A percentile compares a stretch with the other conserved stretches of the same genome.
These are phyloP conservation scores for Scomberomorus guttatus DNA, from an alignment of 2,797 vertebrate species.

Conservation along the genomic window DNA sequence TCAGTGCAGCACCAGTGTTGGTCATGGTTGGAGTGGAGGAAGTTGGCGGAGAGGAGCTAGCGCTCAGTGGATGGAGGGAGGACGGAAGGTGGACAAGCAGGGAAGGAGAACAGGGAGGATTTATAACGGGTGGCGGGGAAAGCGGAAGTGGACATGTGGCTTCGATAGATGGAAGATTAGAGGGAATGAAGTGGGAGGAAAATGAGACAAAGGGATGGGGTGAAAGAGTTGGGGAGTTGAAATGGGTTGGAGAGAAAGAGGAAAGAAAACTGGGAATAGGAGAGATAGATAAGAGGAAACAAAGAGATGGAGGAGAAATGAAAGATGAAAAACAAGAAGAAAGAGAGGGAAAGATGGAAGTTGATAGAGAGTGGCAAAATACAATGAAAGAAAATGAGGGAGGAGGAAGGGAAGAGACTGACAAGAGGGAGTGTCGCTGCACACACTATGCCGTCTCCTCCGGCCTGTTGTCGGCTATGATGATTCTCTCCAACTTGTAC, in stretches of 20 bases:
- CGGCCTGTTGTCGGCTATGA: slow-evolving; percentile 85
- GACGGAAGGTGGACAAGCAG: slow-evolving; percentile 34
- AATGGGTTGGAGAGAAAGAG: slow-evolving; percentile 26
- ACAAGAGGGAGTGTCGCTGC: slow-evolving; percentile 82
- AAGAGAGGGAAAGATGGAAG: slow-evolving; percentile 42
- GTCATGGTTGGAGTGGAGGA: slow-evolving; percentile 86
- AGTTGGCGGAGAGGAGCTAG: slow-evolving; percentile 62
- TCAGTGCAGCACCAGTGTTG: slow-evolving; percentile 84
- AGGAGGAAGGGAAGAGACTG: slow-evolving; percentile 57
- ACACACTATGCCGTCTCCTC: slow-evolving; percentile 79
- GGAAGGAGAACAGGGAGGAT: slow-evolving; percentile 43
- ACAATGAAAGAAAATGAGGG: slow-evolving; percentile 78
- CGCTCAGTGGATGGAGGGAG: slow-evolving; percentile 54
- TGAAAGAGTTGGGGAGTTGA: slow-evolving; percentile 17
- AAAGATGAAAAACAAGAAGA: slow-evolving; percentile 50
- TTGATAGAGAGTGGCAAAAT: slow-evolving; percentile 41
- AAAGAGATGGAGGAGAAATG: slow-evolving; percentile 50
- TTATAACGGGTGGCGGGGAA: slow-evolving; percentile 43
- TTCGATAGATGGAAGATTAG: slow-evolving; percentile 18
- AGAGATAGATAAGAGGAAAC: slow-evolving; percentile 31
- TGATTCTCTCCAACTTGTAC: slow-evolving; percentile 88
- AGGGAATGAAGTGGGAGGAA: slow-evolving; percentile 41
- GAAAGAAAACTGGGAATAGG: slow-evolving; percentile 37
- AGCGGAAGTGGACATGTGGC: slow-evolving; percentile 50
- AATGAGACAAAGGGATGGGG: slow-evolving; percentile 11